phyloP scores from a whole-genome alignment of 2,113 vertebrate species.

The Anguilla rostrata region DNA sequence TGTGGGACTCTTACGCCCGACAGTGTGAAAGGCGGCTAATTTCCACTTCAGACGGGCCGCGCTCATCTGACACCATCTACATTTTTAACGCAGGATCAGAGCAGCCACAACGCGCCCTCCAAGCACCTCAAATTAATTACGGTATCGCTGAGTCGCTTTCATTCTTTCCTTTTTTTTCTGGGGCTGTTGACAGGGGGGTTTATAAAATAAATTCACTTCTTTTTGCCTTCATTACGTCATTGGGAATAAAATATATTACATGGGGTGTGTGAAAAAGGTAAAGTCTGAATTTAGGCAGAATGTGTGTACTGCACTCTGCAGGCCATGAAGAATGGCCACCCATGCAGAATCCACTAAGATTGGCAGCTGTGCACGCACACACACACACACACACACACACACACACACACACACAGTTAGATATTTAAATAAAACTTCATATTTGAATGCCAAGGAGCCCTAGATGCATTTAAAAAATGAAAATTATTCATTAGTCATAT shows the following conservation, averaged over 20 bases:
- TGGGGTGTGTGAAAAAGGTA: background rate
- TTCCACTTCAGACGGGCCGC: background rate
- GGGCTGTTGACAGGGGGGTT: background rate
- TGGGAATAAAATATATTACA: too few relatives aligned
- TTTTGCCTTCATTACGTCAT: background rate
- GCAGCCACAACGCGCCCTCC: background rate
- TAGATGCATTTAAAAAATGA: too few relatives aligned
- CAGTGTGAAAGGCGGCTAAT: background rate
- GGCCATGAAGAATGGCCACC: background rate
- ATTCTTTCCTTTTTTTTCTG: too few relatives aligned
- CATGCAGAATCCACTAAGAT: background rate
- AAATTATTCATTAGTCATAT: too few relatives aligned
- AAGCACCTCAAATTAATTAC: background rate
- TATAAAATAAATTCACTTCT: background rate
- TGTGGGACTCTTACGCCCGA: background rate
- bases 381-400: too few relatives aligned
- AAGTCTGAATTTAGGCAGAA: background rate
- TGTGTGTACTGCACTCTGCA: background rate
- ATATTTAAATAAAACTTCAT: too few relatives aligned
- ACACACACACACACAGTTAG: too few relatives aligned
- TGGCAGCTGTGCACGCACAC: background rate
- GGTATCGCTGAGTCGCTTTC: background rate
- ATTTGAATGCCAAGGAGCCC: too few relatives aligned
- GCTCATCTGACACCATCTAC: background rate
- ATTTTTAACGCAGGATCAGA: background rate